These are phyloP conservation scores for Drosophila kepulauana DNA, from an alignment of 1,140 invertebrate species.

Conservation along the genomic window DNA sequence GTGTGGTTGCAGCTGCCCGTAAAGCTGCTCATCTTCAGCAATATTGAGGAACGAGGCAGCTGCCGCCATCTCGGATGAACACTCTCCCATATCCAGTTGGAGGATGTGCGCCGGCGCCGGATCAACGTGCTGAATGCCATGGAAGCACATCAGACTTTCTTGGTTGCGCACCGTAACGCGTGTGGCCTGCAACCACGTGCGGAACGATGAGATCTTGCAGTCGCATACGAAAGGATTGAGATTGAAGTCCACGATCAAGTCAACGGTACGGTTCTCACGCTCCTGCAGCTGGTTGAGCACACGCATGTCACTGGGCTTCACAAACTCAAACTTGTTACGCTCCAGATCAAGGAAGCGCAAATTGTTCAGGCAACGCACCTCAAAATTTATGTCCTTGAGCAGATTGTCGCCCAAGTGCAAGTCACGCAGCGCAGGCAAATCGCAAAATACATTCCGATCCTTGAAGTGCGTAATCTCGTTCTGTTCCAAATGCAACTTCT, in stretches of 20 bases:
- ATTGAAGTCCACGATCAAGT: slow-evolving; percentile 89
- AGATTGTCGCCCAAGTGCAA: slow-evolving; percentile 90
- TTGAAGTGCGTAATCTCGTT: slow-evolving; percentile 90
- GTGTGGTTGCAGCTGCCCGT: slow-evolving; percentile 57
- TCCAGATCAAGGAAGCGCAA: slow-evolving; percentile 90
- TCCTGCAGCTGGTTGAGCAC: slow-evolving; percentile 87
- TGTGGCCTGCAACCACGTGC: slow-evolving; percentile 88
- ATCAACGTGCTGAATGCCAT: slow-evolving; percentile 65
- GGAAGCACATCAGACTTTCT: slow-evolving; percentile 86
- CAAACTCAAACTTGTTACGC: slow-evolving; percentile 88
- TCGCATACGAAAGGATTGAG: slow-evolving; percentile 90
- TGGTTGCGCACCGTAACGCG: slow-evolving; percentile 88
- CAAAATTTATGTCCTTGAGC: slow-evolving; percentile 88
- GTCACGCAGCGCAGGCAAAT: slow-evolving; percentile 88
- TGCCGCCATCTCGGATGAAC: slow-evolving; percentile 71
- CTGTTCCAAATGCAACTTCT: slow-evolving; percentile 91
- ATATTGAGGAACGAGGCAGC: slow-evolving; percentile 73
- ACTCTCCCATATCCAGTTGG: slow-evolving; percentile 83
- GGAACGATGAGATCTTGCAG: slow-evolving; percentile 87
- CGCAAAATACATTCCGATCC: slow-evolving; percentile 89
- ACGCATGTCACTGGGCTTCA: slow-evolving; percentile 87
- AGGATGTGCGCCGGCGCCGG: slow-evolving; percentile 75
- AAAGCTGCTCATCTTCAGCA: slow-evolving; percentile 60
- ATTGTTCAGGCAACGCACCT: slow-evolving; percentile 89
- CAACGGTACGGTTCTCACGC: slow-evolving; percentile 85